phyloP scores from a whole-genome alignment of 2,888 invertebrate genomes.

The Drosophila nr. perissopoda region DNA sequence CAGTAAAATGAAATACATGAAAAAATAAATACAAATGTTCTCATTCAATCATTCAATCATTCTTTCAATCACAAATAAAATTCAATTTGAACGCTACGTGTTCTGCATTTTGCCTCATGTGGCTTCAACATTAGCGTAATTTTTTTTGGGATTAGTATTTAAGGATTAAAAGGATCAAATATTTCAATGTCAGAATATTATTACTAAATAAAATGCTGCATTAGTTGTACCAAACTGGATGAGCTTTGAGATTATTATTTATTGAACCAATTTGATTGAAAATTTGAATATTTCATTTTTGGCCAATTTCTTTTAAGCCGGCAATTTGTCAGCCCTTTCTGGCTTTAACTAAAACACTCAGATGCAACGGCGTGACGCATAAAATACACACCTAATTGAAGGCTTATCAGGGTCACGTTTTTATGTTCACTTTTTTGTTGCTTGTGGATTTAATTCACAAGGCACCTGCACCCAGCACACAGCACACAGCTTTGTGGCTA shows the following conservation, averaged over 20 bases:
- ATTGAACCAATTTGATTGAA: background rate
- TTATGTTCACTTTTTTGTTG: constrained; percentile 27
- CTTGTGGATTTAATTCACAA: background rate
- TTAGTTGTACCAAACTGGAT: background rate
- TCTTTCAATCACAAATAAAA: background rate
- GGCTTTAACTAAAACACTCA: background rate
- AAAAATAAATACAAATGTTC: constrained; percentile 8
- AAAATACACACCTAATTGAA: constrained; percentile 49
- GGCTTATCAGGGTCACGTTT: constrained; percentile 37
- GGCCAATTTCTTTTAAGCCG: background rate
- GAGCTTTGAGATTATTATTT: background rate
- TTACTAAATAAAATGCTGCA: background rate
- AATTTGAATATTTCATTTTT: background rate
- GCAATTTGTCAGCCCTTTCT: background rate
- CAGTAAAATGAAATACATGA: constrained; percentile 8
- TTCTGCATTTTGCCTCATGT: background rate
- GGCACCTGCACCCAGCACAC: background rate
- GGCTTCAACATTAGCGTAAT: constrained; percentile 12
- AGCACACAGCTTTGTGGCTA: constrained; percentile 11
- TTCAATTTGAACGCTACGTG: constrained; percentile 7
- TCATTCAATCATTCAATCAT: background rate
- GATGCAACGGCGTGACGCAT: constrained; percentile 13
- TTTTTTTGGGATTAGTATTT: background rate
- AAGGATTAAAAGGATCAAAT: background rate
- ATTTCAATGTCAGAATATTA: constrained; percentile 8